Percentiles rank a stretch among this genome's conserved stretches.
phyloP scores from a whole-genome alignment of 1,140 invertebrate species.

The Rhyzopertha dominica region DNA sequence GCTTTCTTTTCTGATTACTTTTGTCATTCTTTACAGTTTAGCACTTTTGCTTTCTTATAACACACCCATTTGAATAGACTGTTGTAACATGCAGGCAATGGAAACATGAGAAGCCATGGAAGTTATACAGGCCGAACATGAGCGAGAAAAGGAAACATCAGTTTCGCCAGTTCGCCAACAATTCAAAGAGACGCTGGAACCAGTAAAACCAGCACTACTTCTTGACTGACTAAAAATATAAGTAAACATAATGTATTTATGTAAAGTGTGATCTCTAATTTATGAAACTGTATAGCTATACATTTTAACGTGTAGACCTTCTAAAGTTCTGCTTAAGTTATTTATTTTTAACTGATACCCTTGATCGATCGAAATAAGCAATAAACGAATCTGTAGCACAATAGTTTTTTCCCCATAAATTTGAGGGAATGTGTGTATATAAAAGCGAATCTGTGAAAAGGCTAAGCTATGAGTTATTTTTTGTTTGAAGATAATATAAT shows the following conservation, averaged over 20 bases:
- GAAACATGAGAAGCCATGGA: background rate
- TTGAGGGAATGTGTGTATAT: no score
- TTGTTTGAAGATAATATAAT: no score
- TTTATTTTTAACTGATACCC: no score
- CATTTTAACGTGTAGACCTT: no score
- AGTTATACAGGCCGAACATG: constrained; percentile 9
- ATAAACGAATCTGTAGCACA: no score
- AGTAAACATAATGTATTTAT: constrained; percentile 14
- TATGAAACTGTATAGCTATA: no score
- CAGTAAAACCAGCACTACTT: background rate
- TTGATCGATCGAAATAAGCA: no score
- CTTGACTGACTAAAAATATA: constrained; percentile 4
- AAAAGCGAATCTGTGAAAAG: no score
- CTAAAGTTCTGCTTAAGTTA: no score
- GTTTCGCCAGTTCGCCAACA: constrained; percentile 15
- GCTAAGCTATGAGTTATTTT: no score
- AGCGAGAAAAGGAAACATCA: constrained; percentile 15
- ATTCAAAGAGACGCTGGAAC: background rate
- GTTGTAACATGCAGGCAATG: background rate
- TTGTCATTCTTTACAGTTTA: background rate
- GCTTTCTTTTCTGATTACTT: background rate
- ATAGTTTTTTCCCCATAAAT: no score
- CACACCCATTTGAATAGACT: background rate
- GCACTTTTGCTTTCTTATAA: no score
- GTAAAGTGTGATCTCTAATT: constrained; percentile 27